A percentile compares a stretch with the other conserved stretches of the same genome.
Evolutionary conservation across 2,113 vertebrate species (phyloP).

Genomic region (Larimichthys polyactis): DNA sequence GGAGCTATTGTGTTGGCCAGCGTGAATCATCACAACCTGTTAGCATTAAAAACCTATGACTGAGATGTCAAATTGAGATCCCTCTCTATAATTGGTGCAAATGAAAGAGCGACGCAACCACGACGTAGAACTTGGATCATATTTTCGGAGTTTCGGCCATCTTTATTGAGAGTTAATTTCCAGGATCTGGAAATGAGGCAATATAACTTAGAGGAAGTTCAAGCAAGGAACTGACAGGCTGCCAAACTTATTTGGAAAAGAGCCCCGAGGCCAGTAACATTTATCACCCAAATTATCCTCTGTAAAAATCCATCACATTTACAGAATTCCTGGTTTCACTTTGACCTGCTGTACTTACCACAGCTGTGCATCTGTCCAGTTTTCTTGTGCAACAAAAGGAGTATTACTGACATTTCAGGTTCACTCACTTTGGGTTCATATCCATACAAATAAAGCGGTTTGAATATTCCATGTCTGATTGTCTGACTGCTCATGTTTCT

Average conservation of each 20-base stretch:
- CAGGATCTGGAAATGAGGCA: background rate
- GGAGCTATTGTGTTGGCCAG: slow-evolving; percentile 47
- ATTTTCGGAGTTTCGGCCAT: background rate
- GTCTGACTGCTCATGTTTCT: too few relatives aligned
- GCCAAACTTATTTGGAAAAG: background rate
- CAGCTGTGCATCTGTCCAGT: background rate
- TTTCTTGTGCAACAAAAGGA: background rate
- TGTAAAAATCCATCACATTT: background rate
- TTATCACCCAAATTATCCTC: background rate
- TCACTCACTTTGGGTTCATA: background rate
- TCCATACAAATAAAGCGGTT: background rate
- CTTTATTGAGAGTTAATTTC: background rate
- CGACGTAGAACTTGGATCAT: background rate
- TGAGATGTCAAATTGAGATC: background rate
- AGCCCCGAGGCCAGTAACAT: background rate
- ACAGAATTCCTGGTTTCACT: background rate
- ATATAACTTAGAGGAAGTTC: background rate
- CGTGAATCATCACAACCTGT: slow-evolving; percentile 49
- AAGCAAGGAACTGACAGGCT: background rate
- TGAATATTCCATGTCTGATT: background rate
- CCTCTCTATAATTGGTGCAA: background rate
- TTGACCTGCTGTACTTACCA: background rate
- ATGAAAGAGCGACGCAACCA: background rate
- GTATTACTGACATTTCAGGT: background rate
- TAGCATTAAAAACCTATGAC: slow-evolving; percentile 40